Evolutionary conservation across 2,888 invertebrate species (phyloP).

Genomic region (Drosophila maculinotata): DNA sequence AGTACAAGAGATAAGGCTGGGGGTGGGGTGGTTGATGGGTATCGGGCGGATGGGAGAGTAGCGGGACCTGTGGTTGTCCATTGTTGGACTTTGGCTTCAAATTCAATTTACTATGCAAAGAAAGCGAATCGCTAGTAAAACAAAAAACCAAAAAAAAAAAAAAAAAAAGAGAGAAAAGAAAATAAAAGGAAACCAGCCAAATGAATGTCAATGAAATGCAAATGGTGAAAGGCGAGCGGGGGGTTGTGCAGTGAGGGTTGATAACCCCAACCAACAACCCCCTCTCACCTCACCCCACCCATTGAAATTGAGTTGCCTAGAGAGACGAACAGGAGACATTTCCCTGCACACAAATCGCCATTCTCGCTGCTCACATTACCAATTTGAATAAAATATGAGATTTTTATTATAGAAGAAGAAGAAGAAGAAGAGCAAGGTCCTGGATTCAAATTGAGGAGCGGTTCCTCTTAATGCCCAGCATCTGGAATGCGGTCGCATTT

Average conservation of each 20-base stretch:
- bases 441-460: background rate
- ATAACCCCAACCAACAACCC: background rate
- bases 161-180: too few species aligned
- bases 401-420: constrained; percentile 71
- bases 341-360: constrained; percentile 18
- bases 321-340: constrained; percentile 6
- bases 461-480: background rate
- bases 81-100: constrained; percentile 54
- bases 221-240: constrained; percentile 28
- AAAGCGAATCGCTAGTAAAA: constrained; percentile 43
- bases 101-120: constrained; percentile 73
- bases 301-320: background rate
- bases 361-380: constrained; percentile 74
- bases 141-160: constrained; percentile 19
- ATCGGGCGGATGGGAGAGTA: background rate
- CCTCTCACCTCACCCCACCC: background rate
- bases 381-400: constrained; percentile 84
- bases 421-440: background rate
- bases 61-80: constrained; percentile 20
- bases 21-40: background rate
- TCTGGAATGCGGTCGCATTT: constrained; percentile 19
- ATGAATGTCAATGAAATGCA: constrained; percentile 72
- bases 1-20: background rate
- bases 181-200: too few species aligned
- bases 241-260: background rate